phyloP scores from a whole-genome alignment of 2,888 invertebrate genomes.

The Drosophila diplacantha region DNA sequence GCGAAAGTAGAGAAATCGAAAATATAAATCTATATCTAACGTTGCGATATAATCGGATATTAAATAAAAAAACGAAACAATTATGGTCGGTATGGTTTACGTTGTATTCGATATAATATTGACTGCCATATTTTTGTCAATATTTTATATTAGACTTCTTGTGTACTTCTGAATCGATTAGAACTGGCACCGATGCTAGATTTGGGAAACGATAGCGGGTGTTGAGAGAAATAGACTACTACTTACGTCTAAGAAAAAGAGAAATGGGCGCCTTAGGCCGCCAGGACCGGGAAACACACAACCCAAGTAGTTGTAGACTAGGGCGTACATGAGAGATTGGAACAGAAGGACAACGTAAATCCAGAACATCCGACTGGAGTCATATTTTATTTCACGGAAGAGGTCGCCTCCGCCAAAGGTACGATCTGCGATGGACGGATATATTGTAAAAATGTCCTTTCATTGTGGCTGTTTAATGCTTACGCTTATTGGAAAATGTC shows the following conservation, averaged over 20 bases:
- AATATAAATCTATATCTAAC: neutral
- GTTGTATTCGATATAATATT: neutral
- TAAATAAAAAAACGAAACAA: too few species aligned
- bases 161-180: neutral
- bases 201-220: neutral
- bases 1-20: neutral
- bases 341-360: conserved; percentile 64
- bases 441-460: neutral
- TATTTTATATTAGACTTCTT: neutral
- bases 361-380: conserved; percentile 58
- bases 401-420: conserved; percentile 60
- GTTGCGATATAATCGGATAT: neutral
- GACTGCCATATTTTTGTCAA: neutral
- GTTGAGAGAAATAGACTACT: too few species aligned
- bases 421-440: conserved; percentile 57
- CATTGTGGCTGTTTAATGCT: conserved; percentile 14
- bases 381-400: conserved; percentile 63
- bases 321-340: conserved; percentile 69
- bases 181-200: neutral
- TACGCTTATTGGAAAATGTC: conserved; percentile 76
- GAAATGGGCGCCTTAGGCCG: conserved; percentile 83
- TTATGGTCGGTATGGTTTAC: too few species aligned
- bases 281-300: conserved; percentile 82
- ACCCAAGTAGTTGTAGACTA: conserved; percentile 74
- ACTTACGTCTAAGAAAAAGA: conserved; percentile 81